Conservation (phyloP, 1,140 invertebrate species). For the Mesaphorura yosii region DNA sequence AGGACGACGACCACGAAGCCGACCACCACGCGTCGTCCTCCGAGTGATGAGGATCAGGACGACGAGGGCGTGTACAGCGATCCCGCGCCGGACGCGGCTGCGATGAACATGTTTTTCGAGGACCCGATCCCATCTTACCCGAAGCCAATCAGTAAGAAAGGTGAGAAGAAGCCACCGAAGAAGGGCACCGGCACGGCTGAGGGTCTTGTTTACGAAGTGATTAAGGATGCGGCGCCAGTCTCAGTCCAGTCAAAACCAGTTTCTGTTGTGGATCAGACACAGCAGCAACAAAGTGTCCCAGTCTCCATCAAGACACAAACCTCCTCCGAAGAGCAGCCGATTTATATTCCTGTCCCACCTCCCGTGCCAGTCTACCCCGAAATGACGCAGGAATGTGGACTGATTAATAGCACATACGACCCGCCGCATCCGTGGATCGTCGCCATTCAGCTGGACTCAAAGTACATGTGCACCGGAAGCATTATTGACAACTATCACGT, state of each 20-base stretch:
- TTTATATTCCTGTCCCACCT: neutral
- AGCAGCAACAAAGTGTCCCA: neutral
- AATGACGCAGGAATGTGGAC: neutral
- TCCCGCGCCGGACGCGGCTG: neutral
- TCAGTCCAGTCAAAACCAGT: neutral
- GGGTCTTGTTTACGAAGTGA: too few relatives aligned
- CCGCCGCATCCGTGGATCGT: slow-evolving; percentile 4
- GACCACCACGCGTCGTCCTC: too few relatives aligned
- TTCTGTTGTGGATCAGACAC: neutral
- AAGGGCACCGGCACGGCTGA: neutral
- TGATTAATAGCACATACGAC: slow-evolving; percentile 3
- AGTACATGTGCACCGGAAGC: slow-evolving; percentile 7
- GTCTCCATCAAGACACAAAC: neutral
- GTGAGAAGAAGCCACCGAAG: neutral
- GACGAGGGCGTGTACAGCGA: neutral
- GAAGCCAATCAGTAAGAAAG: neutral
- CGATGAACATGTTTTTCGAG: neutral
- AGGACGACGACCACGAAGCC: neutral
- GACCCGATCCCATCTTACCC: neutral
- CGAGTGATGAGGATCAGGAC: too few relatives aligned
- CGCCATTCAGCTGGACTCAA: slow-evolving; percentile 1
- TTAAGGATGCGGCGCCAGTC: neutral
- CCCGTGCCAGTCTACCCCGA: neutral
- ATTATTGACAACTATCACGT: too few relatives aligned
- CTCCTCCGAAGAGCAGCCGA: neutral